A percentile compares a stretch with the other conserved stretches of the same genome.
Conservation (phyloP, 1,140 invertebrate genomes). For the Periplaneta americana region DNA sequence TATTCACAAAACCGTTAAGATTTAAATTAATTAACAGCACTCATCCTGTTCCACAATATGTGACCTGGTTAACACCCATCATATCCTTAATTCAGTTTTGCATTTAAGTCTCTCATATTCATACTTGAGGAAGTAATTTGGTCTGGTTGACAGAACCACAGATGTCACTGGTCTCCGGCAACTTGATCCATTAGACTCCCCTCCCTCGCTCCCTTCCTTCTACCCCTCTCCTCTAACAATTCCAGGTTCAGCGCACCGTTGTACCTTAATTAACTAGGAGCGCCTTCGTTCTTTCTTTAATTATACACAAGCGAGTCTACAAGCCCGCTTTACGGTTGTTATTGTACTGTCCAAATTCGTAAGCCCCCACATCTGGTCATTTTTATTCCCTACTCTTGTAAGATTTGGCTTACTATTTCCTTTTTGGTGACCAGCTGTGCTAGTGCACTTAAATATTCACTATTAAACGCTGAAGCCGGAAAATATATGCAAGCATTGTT, state of each 20-base stretch:
- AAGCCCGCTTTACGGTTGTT: not conserved
- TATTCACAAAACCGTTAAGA: no score
- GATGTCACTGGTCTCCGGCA: slow-evolving; percentile 24
- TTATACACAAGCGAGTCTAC: not conserved
- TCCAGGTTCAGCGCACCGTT: not conserved
- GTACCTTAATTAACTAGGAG: not conserved
- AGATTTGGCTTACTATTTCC: no score
- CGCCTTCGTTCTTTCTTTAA: not conserved
- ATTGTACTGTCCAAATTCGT: not conserved
- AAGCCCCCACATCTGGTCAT: not conserved
- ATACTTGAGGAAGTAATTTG: not conserved
- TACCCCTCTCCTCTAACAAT: not conserved
- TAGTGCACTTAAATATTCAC: no score
- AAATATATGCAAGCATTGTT: no score
- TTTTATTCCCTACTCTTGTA: not conserved
- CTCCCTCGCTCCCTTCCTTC: no score
- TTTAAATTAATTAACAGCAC: no score
- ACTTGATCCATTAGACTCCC: not conserved
- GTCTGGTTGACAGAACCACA: slow-evolving; percentile 4
- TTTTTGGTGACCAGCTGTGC: no score
- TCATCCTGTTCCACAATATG: no score
- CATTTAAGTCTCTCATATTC: not conserved
- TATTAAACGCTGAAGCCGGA: no score
- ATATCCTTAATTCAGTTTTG: not conserved
- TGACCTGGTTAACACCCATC: no score